A percentile compares a stretch with the other conserved stretches of the same genome.
Evolutionary conservation across 64 coral and sea anemone genomes (phyloP).

Genomic region (Dendrophyllia cribrosa): DNA sequence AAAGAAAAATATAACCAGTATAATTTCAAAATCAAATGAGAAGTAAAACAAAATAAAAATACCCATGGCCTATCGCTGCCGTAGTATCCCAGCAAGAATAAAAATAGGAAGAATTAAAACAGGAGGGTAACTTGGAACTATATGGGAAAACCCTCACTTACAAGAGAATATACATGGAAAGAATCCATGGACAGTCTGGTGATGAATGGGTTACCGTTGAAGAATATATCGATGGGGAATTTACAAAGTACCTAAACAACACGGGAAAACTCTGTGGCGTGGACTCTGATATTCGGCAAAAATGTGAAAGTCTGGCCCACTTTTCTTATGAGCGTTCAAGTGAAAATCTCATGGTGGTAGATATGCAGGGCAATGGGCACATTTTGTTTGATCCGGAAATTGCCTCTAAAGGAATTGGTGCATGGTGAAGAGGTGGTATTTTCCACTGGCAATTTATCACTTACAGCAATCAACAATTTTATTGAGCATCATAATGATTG

Average conservation of each 20-base stretch:
- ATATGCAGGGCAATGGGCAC: slow-evolving; percentile 48
- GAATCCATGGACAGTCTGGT: slow-evolving; percentile 9
- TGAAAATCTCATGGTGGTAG: slow-evolving; percentile 38
- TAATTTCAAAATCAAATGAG: neutral
- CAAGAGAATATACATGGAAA: slow-evolving; percentile 58
- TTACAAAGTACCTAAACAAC: slow-evolving; percentile 74
- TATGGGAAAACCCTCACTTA: slow-evolving; percentile 50
- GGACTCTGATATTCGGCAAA: slow-evolving; percentile 4
- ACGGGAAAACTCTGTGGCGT: slow-evolving; percentile 17
- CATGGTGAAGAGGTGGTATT: slow-evolving; percentile 42
- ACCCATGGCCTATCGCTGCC: neutral
- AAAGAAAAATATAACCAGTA: slow-evolving; percentile 1
- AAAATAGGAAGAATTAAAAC: slow-evolving; percentile 12
- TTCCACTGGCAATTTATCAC: slow-evolving; percentile 49
- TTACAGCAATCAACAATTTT: slow-evolving; percentile 46
- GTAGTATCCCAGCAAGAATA: neutral
- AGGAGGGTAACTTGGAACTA: slow-evolving; percentile 13
- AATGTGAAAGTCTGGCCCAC: slow-evolving; percentile 51
- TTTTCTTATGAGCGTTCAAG: slow-evolving; percentile 47
- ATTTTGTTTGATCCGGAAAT: slow-evolving; percentile 50
- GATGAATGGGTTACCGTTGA: slow-evolving; percentile 54
- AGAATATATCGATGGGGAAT: slow-evolving; percentile 58
- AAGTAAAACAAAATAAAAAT: slow-evolving; percentile 4
- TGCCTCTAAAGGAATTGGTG: slow-evolving; percentile 33
- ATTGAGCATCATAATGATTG: too few species aligned